Evolutionary conservation across 2,113 vertebrate genomes (phyloP).

Genomic region (Noctilio leporinus): DNA sequence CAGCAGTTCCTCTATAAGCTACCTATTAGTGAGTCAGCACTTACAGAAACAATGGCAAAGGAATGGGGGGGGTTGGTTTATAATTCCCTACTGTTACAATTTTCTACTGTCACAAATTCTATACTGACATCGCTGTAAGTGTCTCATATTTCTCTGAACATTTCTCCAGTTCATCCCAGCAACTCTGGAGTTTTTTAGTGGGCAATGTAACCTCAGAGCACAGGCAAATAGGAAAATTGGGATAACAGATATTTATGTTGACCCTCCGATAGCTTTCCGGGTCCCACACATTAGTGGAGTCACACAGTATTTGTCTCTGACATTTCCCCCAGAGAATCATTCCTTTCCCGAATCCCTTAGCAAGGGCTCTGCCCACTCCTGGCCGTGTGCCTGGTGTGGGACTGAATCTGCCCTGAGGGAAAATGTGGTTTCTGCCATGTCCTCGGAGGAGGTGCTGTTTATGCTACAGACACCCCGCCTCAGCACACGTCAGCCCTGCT

Average conservation of each 20-base stretch:
- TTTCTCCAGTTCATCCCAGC: background rate
- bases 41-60: no score
- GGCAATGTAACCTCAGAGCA: background rate
- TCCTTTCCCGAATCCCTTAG: background rate
- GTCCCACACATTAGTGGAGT: background rate
- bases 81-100: no score
- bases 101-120: background rate
- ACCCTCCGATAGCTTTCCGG: background rate
- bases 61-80: no score
- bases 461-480: background rate
- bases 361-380: background rate
- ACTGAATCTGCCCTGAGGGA: background rate
- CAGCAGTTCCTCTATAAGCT: no score
- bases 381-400: background rate
- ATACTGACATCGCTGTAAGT: background rate
- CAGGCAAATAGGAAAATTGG: background rate
- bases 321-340: background rate
- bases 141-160: background rate
- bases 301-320: background rate
- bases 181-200: background rate
- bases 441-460: background rate
- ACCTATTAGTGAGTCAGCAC: no score
- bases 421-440: background rate
- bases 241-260: background rate
- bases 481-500: background rate